Base-by-base conservation (phyloP, 1,140 invertebrate genomes). In the Apolygus lucorum region DNA sequence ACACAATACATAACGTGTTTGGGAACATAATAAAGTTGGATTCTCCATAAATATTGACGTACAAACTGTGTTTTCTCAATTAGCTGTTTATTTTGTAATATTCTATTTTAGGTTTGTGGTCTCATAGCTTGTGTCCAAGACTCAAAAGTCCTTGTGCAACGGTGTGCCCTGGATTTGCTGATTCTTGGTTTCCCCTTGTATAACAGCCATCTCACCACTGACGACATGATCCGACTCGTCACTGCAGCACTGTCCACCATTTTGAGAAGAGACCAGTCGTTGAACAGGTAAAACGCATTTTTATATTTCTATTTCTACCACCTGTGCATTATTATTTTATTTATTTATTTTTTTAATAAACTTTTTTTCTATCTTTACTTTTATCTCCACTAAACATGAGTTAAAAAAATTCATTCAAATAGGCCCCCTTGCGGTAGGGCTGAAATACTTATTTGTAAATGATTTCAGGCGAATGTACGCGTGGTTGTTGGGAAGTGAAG, bases 231-330 rank as follows among this genome's bases (percentile, higher is more conserved):
- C 8, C 82, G 85, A 65, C 79, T 97, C 65, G 85, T 94, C 1
- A 90, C 88, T 26, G 86, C 92, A 69, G 89, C 90, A 28, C 79
- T 96, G 66, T 86, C 87, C 34, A 92, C 95, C 0, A 88, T 97
- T 70, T 80, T 97, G 13, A 79, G 94, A 59, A 82, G 95, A 72
- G 95, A 97, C 77, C 94, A 95, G 89, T 95, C 92, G 59, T 82
- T 97, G 17, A 97, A 96, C 78, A 84, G 88, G 84, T 86, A 80
- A 73, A 21, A 11, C 11, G 34, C 34, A 42, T 42, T 42, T 42
- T 42, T 42, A 8, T 4, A 42, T 42, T 17, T 17, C 34, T 17
- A 42, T 8, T 42, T 8, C 34, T 42, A 17, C 17, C 17, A 4
- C 34, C 34, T 42, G n/a, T n/a, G n/a, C n/a, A n/a, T n/a, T n/a